These are phyloP conservation scores for Larimichthys crocea DNA, from an alignment of 2,113 vertebrate genomes.

Conservation along the genomic window DNA sequence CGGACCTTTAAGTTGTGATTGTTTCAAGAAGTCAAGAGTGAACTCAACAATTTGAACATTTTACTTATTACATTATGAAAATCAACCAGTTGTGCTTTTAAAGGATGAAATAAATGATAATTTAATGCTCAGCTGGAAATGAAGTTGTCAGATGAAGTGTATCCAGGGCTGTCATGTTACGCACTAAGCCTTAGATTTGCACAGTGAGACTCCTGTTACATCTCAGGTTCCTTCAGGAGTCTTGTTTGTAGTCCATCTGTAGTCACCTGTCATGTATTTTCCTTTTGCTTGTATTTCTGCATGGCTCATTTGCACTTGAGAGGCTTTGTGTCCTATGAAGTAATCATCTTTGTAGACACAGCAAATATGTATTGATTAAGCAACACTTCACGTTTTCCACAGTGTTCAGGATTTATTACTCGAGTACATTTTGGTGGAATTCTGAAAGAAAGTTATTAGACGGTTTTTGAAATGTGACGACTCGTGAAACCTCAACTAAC, in stretches of 20 bases:
- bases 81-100: not conserved
- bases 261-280: not conserved
- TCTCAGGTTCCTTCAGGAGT: not conserved
- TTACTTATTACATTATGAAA: not conserved
- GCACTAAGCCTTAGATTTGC: not conserved
- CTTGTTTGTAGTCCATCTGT: not conserved
- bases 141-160: not conserved
- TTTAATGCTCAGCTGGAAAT: not conserved
- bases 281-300: not conserved
- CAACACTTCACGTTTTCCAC: not conserved
- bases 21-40: not conserved
- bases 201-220: not conserved
- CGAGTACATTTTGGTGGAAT: not conserved
- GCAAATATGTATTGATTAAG: not conserved
- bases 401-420: not conserved
- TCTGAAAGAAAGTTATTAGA: not conserved
- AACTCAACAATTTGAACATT: no score
- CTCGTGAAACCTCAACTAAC: not conserved
- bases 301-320: not conserved
- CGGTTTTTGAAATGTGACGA: not conserved
- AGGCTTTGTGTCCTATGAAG: not conserved
- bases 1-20: not conserved
- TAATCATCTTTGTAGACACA: not conserved
- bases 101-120: not conserved
- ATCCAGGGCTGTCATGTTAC: not conserved